Evolutionary conservation across 1,140 invertebrate genomes (phyloP), one percentile per base, ranked within the genome.

Genomic region (Manduca sexta): DNA sequence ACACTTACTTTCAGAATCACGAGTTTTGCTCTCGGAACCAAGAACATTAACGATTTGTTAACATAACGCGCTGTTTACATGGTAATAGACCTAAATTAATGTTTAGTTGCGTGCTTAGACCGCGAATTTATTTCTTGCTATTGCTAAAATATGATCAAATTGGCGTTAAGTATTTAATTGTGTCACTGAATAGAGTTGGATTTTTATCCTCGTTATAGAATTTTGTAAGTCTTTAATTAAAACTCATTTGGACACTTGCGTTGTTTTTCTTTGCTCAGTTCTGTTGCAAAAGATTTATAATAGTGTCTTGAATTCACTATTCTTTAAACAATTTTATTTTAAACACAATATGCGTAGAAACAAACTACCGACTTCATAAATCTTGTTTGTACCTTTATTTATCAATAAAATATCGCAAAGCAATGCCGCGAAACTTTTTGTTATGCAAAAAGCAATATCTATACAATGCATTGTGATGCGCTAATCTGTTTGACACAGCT

Each of bases 1-100:
- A 58, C 56, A 64, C 60, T 79, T 64, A 63, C 77, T 81, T 79
- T 79, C 75, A 57, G 71, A 66, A 72, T 72, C 71, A 75, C 60
- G 61, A 65, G 62, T 72, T 71, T 77, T 72, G 58, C 72, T 81
- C 73, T 81, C 71, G 54, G 59, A 11, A 42, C 40, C 18, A n/a
- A n/a, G n/a, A n/a, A n/a, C n/a, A 12, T 26, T 42, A 21, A 18
- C 40, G 7, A 42, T 42, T 26, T 42, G 21, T 29, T 42, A 42
- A 42, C 40, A 42, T 21, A 26, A 26, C 21, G 21, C 21, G 21
- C 1, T 26, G 21, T 26, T 26, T 26, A 26, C 21, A 26, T 26
- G 21, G 21, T 26, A 26, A 26, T 26, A 26, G 21, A 26, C 21
- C 8, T 26, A 26, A 26, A 26, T 26, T 26, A 26, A 26, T 26